Evolutionary conservation across 2,797 vertebrate genomes (phyloP).

Genomic region (Lemur catta): DNA sequence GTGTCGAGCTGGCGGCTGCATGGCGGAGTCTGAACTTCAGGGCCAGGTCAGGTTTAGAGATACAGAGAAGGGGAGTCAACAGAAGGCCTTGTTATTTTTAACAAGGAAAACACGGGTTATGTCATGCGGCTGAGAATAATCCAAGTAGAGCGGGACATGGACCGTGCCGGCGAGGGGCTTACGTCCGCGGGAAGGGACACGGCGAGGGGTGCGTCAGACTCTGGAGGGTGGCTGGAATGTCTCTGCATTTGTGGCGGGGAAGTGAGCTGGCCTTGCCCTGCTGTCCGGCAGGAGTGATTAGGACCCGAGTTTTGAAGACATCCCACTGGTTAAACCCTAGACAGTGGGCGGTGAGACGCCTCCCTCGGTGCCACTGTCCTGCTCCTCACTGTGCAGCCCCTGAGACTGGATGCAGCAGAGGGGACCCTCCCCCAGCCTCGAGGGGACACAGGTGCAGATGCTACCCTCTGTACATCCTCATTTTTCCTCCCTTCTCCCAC

Average conservation of each 20-base stretch:
- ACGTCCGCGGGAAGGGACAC: rapidly evolving
- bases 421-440: too few relatives aligned
- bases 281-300: too few relatives aligned
- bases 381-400: too few relatives aligned
- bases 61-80: neutral
- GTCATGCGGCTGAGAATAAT: neutral
- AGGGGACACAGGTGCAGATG: neutral
- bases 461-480: neutral
- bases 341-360: too few relatives aligned
- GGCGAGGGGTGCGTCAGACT: neutral
- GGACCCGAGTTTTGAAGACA: too few relatives aligned
- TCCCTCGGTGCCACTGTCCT: too few relatives aligned
- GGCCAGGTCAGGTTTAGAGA: neutral
- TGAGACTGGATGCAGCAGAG: too few relatives aligned
- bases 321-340: too few relatives aligned
- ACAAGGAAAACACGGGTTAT: too few relatives aligned
- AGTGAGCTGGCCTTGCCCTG: neutral
- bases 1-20: rapidly evolving
- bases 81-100: neutral
- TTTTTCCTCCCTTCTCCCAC: neutral
- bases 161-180: too few relatives aligned
- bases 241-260: too few relatives aligned
- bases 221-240: too few relatives aligned
- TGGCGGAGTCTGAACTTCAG: rapidly evolving
- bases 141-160: neutral